Evolutionary conservation across 2,888 invertebrate genomes (phyloP).

Genomic region (Plemyria rubiginata): DNA sequence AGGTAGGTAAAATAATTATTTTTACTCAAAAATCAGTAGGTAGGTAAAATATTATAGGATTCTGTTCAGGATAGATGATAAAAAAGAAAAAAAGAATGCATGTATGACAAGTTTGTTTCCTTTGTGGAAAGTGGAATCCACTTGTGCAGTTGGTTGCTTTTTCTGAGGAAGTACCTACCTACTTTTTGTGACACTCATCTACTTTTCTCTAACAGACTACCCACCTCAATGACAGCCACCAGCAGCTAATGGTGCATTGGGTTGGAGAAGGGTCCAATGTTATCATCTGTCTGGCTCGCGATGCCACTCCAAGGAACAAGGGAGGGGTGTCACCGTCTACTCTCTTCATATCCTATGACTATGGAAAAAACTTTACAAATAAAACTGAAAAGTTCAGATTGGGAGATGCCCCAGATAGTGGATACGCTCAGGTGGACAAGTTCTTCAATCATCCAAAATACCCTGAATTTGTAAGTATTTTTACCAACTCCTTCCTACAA

Average conservation of each 20-base stretch:
- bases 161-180: background rate
- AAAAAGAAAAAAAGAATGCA: too few species aligned
- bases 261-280: slow-evolving; percentile 94
- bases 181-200: background rate
- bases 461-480: slow-evolving; percentile 89
- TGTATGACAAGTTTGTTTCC: too few species aligned
- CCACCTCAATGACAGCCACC: slow-evolving; percentile 92
- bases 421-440: slow-evolving; percentile 90
- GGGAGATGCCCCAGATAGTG: slow-evolving; percentile 75
- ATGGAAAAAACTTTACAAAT: slow-evolving; percentile 91
- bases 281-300: slow-evolving; percentile 93
- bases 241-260: slow-evolving; percentile 96
- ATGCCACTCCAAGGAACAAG: slow-evolving; percentile 84
- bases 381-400: slow-evolving; percentile 88
- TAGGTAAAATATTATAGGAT: too few species aligned
- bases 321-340: slow-evolving; percentile 88
- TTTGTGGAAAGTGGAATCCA: background rate
- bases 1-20: background rate
- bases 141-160: background rate
- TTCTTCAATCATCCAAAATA: slow-evolving; percentile 94
- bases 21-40: too few species aligned
- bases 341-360: slow-evolving; percentile 94
- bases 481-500: too few species aligned
- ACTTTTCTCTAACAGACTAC: slow-evolving; percentile 85
- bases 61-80: too few species aligned